These are phyloP conservation scores for Lacerta viridis DNA, from an alignment of 2,797 vertebrate genomes.

Conservation along the genomic window DNA sequence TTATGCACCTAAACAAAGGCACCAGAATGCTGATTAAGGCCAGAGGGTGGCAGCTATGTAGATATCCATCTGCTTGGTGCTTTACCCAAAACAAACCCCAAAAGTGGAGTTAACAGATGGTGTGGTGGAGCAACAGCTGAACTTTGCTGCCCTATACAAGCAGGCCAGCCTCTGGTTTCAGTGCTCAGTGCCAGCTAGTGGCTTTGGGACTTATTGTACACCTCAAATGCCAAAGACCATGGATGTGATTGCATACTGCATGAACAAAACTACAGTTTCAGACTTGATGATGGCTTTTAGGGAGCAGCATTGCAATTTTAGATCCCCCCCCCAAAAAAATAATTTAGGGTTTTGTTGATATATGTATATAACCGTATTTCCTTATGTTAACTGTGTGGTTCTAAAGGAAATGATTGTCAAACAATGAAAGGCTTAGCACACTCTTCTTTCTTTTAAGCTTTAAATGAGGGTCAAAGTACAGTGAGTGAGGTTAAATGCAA, in stretches of 20 bases:
- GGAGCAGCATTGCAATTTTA: not conserved
- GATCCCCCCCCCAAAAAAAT: too few species aligned
- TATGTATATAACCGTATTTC: not conserved
- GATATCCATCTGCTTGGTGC: not conserved
- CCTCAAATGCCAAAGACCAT: not conserved
- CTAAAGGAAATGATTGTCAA: not conserved
- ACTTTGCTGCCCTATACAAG: not conserved
- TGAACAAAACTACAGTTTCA: too few species aligned
- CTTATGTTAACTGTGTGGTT: not conserved
- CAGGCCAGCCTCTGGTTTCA: not conserved
- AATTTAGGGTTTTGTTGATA: not conserved
- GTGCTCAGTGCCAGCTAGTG: not conserved
- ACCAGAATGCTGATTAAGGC: not conserved
- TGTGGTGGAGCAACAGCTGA: not conserved
- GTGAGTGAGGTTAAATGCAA: not conserved
- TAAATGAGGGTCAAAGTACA: not conserved
- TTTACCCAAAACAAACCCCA: not conserved
- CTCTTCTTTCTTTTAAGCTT: not conserved
- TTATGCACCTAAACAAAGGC: not conserved
- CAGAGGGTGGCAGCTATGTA: not conserved
- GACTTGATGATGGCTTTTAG: not conserved
- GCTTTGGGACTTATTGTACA: not conserved
- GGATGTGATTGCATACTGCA: too few species aligned
- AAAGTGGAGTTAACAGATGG: not conserved
- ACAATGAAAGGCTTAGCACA: not conserved